These are phyloP conservation scores for Heteromyza rotundicornis DNA, from an alignment of 2,888 invertebrate species.

Conservation along the genomic window DNA sequence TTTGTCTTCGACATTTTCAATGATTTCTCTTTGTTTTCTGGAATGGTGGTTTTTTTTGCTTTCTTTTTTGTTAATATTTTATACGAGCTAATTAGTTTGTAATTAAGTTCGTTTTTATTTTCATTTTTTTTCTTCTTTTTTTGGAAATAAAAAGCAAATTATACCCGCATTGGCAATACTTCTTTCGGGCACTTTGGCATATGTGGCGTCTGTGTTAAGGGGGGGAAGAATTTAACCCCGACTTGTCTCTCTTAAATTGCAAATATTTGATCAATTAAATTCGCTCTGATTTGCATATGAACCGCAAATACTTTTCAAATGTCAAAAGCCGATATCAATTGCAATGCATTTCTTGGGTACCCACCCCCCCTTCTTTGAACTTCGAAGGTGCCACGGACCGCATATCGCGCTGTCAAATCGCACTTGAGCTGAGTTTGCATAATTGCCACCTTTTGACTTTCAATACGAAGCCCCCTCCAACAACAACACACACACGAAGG, in stretches of 20 bases:
- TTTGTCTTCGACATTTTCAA: constrained; percentile 45
- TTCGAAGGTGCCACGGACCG: no score
- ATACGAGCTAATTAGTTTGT: constrained; percentile 52
- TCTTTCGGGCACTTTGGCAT: background rate
- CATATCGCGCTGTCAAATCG: background rate
- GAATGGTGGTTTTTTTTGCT: constrained; percentile 1
- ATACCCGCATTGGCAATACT: constrained; percentile 2
- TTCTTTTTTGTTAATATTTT: constrained; percentile 22
- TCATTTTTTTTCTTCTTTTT: background rate
- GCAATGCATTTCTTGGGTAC: no score
- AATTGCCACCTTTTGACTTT: constrained; percentile 9
- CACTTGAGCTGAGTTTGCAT: background rate
- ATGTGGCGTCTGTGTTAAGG: no score
- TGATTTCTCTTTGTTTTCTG: constrained; percentile 24
- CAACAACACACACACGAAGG: background rate
- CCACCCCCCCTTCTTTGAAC: no score
- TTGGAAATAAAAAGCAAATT: constrained; percentile 22
- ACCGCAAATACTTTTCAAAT: no score
- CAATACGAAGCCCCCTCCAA: background rate
- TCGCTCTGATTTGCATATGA: no score
- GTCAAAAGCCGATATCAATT: no score
- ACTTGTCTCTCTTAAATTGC: no score
- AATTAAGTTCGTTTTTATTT: constrained; percentile 46
- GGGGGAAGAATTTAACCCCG: no score
- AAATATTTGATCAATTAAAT: background rate